These are phyloP conservation scores for Cheilosia vernalis DNA, from an alignment of 2,888 invertebrate genomes.

Conservation along the genomic window DNA sequence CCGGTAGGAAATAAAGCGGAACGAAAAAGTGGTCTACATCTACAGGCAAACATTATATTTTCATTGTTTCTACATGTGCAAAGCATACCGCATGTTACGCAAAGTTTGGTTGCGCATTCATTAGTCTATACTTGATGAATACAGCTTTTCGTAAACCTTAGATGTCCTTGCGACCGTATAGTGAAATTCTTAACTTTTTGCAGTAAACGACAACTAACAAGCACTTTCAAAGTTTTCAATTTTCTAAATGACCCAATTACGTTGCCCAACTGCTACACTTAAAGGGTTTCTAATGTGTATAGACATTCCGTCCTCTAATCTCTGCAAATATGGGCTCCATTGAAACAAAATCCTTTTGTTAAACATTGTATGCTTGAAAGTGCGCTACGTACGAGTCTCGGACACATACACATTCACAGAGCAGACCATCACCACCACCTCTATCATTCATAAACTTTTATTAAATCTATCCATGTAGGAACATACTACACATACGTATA, in stretches of 20 bases:
- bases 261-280: constrained; percentile 53
- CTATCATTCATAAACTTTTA: constrained; percentile 73
- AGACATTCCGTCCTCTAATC: constrained; percentile 51
- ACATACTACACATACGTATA: background rate
- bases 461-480: constrained; percentile 60
- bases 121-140: constrained; percentile 37
- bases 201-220: constrained; percentile 65
- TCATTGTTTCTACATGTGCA: background rate
- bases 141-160: constrained; percentile 20
- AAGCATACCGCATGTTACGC: background rate
- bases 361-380: constrained; percentile 36
- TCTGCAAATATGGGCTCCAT: constrained; percentile 60
- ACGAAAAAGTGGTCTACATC: too few species aligned
- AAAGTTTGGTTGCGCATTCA: constrained; percentile 2
- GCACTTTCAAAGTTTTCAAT: constrained; percentile 68
- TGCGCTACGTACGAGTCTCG: background rate
- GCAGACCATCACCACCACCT: constrained; percentile 12
- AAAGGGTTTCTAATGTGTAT: constrained; percentile 43
- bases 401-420: background rate
- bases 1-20: too few species aligned
- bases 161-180: constrained; percentile 31
- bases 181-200: constrained; percentile 52
- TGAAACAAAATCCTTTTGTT: constrained; percentile 66
- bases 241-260: constrained; percentile 69
- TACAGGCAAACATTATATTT: too few species aligned